phyloP scores from a whole-genome alignment of 2,888 invertebrate genomes.

The Papilio protenor region DNA sequence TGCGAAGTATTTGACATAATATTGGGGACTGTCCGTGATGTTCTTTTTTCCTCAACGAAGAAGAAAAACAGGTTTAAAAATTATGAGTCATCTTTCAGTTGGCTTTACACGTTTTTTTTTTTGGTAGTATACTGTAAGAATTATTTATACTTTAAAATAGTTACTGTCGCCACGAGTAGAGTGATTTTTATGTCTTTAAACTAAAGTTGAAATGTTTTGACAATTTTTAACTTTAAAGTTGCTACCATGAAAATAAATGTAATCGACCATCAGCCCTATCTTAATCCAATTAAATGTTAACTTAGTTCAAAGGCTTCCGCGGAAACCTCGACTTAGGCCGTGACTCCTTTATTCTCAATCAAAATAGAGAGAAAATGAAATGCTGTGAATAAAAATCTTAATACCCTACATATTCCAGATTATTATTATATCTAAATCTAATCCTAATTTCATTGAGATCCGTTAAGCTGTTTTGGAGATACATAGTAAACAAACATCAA shows the following conservation, averaged over 20 bases:
- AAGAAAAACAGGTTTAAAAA: neutral
- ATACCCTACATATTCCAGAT: too few species aligned
- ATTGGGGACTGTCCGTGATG: neutral
- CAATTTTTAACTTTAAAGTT: neutral
- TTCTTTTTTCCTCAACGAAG: neutral
- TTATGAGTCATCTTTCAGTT: neutral
- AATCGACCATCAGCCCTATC: neutral
- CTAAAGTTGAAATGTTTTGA: too few species aligned
- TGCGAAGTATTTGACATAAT: neutral
- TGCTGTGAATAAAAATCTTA: neutral
- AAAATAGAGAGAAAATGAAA: neutral
- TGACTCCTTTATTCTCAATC: neutral
- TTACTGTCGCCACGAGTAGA: neutral
- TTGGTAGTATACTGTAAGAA: neutral
- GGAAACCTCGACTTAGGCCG: neutral
- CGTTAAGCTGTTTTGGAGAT: too few species aligned
- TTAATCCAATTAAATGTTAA: neutral
- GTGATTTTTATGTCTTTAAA: neutral
- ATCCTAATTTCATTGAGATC: too few species aligned
- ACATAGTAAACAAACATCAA: too few species aligned
- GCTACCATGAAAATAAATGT: neutral
- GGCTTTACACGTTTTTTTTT: neutral
- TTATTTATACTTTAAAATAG: neutral
- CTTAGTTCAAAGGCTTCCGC: neutral
- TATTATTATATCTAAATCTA: too few species aligned